These are phyloP conservation scores for Hemibagrus wyckioides DNA, from an alignment of 2,113 vertebrate genomes.

Conservation along the genomic window DNA sequence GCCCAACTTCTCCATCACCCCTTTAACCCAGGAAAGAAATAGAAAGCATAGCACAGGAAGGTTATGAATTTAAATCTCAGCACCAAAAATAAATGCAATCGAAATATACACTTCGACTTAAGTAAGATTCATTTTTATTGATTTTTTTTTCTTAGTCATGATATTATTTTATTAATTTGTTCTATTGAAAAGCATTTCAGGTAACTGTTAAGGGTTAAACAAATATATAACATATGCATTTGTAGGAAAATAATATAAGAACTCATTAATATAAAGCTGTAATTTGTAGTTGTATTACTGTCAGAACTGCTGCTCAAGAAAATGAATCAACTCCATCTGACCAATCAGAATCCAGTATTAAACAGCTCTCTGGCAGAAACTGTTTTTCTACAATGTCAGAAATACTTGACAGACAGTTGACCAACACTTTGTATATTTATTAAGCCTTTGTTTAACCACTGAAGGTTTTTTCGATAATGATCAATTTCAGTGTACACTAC, in stretches of 20 bases:
- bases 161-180: not conserved
- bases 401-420: not conserved
- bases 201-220: not conserved
- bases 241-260: not conserved
- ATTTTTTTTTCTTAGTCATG: not conserved
- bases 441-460: not conserved
- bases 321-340: not conserved
- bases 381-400: not conserved
- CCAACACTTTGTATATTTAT: not conserved
- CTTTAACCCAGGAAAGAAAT: slow-evolving; percentile 62
- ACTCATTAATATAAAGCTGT: not conserved
- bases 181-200: not conserved
- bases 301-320: not conserved
- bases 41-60: not conserved
- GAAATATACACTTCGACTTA: not conserved
- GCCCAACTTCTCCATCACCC: slow-evolving; percentile 93
- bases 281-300: not conserved
- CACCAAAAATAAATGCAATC: not conserved
- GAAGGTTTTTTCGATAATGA: not conserved
- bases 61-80: not conserved
- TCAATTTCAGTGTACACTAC: not conserved
- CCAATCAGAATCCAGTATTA: not conserved
- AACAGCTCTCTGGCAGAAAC: not conserved
- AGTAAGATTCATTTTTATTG: not conserved
- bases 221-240: not conserved